phyloP scores from a whole-genome alignment of 2,888 invertebrate genomes.

The Epinotia nisella region DNA sequence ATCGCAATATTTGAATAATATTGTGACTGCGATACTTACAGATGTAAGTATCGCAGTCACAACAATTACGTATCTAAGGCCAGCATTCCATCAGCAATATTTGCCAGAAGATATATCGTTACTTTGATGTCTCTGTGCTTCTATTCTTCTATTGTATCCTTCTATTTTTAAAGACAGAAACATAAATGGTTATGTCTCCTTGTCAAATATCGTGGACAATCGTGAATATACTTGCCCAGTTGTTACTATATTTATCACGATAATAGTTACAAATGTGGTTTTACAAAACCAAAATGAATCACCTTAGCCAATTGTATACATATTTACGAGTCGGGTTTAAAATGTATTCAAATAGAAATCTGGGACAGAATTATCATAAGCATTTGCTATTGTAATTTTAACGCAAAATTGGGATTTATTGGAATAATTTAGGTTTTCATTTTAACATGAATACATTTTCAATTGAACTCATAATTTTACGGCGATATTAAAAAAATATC shows the following conservation, averaged over 20 bases:
- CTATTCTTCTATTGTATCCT: too few relatives aligned
- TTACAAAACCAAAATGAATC: background rate
- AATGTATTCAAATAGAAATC: background rate
- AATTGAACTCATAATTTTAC: conserved; percentile 6
- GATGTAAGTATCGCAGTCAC: too few relatives aligned
- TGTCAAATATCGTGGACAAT: too few relatives aligned
- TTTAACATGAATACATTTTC: conserved; percentile 19
- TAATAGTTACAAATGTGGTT: background rate
- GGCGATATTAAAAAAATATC: background rate
- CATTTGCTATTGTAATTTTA: background rate
- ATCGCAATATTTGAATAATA: too few relatives aligned
- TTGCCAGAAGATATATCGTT: too few relatives aligned
- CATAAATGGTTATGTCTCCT: too few relatives aligned
- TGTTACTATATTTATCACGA: background rate
- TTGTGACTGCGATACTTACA: too few relatives aligned
- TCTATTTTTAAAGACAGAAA: too few relatives aligned
- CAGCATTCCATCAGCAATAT: too few relatives aligned
- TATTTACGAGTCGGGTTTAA: conserved; percentile 2
- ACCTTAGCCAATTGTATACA: background rate
- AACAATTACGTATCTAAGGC: too few relatives aligned
- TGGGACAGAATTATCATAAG: conserved; percentile 10
- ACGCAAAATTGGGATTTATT: background rate
- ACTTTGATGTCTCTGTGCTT: too few relatives aligned
- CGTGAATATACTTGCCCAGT: too few relatives aligned
- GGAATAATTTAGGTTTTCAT: background rate